A percentile compares a stretch with the other conserved stretches of the same genome.
Evolutionary conservation across 2,113 vertebrate genomes (phyloP).

Genomic region (Sprattus sprattus): DNA sequence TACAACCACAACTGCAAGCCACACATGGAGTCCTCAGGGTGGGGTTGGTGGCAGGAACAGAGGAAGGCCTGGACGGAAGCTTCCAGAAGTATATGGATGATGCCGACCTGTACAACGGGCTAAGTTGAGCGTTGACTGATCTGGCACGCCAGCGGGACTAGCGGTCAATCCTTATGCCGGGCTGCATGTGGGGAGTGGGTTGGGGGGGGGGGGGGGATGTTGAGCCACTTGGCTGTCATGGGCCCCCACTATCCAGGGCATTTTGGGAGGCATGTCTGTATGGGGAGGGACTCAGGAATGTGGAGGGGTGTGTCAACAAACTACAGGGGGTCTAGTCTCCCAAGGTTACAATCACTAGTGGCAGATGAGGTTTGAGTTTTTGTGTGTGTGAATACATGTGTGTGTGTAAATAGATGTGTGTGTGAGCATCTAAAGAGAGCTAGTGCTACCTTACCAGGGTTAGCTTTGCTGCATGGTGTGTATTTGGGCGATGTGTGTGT

Average conservation of each 20-base stretch:
- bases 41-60: background rate
- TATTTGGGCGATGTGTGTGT: background rate
- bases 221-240: background rate
- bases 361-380: background rate
- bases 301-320: background rate
- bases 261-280: background rate
- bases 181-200: background rate
- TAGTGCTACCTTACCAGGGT: background rate
- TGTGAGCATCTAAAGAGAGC: slow-evolving; percentile 6
- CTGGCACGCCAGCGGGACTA: background rate
- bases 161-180: background rate
- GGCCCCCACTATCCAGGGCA: background rate
- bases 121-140: background rate
- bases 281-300: background rate
- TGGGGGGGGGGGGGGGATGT: background rate
- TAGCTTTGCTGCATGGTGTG: background rate
- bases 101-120: background rate
- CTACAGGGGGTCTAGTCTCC: background rate
- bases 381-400: background rate
- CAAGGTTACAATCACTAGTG: background rate
- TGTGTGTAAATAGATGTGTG: background rate
- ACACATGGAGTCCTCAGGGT: background rate
- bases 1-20: background rate
- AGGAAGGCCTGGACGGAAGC: background rate
- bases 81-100: background rate